Evolutionary conservation across 2,888 invertebrate species (phyloP).

Genomic region (Hydrotaea diabolus): DNA sequence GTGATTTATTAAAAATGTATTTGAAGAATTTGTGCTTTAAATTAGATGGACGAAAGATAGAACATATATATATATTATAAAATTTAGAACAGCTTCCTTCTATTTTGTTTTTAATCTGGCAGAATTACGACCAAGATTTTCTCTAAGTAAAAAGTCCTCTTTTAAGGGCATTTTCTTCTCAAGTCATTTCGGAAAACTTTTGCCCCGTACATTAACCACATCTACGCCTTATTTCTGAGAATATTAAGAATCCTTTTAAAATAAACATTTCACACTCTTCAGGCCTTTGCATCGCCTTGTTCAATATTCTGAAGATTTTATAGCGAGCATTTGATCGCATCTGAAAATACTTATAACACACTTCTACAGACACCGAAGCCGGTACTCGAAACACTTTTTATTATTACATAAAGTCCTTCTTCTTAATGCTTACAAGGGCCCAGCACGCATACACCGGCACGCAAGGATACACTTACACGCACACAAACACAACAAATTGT

Average conservation of each 20-base stretch:
- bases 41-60: too few species aligned
- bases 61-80: too few species aligned
- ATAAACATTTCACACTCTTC: conserved; percentile 13
- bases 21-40: too few species aligned
- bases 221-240: too few species aligned
- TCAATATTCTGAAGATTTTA: background rate
- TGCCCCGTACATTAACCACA: too few species aligned
- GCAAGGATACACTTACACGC: background rate
- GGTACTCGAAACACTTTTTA: background rate
- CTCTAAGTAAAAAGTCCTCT: too few species aligned
- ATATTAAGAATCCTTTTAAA: background rate
- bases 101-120: too few species aligned
- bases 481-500: conserved; percentile 3
- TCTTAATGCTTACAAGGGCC: background rate
- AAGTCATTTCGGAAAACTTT: too few species aligned
- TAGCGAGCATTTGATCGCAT: background rate
- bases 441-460: background rate
- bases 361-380: background rate
- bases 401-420: background rate
- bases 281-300: background rate
- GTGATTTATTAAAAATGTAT: too few species aligned
- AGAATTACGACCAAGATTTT: too few species aligned
- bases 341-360: background rate
- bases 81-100: too few species aligned
- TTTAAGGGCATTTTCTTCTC: too few species aligned